Evolutionary conservation across 1,140 invertebrate species (phyloP).

Genomic region (Drosophila sproati): DNA sequence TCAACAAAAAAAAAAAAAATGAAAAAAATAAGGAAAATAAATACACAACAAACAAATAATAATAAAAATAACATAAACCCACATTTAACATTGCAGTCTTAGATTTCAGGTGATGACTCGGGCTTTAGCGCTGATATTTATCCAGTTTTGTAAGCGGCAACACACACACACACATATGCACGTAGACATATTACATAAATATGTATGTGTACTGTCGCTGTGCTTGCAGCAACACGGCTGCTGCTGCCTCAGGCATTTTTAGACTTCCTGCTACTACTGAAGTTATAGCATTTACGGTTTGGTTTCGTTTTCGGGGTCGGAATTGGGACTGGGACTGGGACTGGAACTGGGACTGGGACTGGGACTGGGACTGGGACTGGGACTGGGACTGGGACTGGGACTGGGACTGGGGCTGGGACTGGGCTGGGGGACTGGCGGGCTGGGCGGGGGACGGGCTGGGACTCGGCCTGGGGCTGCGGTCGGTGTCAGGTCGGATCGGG

Average conservation of each 20-base stretch:
- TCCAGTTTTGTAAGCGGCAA: slow-evolving; percentile 12
- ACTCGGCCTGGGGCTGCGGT: too few species aligned
- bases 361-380: too few species aligned
- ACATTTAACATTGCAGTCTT: slow-evolving; percentile 28
- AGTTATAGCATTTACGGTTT: slow-evolving; percentile 1
- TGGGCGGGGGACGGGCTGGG: too few species aligned
- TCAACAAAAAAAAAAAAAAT: neutral
- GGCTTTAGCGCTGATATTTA: slow-evolving; percentile 1
- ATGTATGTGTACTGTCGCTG: neutral
- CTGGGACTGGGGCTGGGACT: too few species aligned
- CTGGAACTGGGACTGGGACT: too few species aligned
- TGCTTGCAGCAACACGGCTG: too few species aligned
- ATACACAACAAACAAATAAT: neutral
- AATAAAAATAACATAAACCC: slow-evolving; percentile 4
- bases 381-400: too few species aligned
- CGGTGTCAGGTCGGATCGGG: too few species aligned
- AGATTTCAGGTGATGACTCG: slow-evolving; percentile 19
- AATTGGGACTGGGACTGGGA: too few species aligned
- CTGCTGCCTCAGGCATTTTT: neutral
- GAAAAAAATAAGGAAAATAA: neutral
- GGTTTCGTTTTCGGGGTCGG: neutral
- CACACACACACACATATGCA: neutral
- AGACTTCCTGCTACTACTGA: neutral
- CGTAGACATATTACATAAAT: too few species aligned
- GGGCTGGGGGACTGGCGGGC: too few species aligned